Conservation (phyloP, 2,888 invertebrate species). For the Leuctra nigra region DNA sequence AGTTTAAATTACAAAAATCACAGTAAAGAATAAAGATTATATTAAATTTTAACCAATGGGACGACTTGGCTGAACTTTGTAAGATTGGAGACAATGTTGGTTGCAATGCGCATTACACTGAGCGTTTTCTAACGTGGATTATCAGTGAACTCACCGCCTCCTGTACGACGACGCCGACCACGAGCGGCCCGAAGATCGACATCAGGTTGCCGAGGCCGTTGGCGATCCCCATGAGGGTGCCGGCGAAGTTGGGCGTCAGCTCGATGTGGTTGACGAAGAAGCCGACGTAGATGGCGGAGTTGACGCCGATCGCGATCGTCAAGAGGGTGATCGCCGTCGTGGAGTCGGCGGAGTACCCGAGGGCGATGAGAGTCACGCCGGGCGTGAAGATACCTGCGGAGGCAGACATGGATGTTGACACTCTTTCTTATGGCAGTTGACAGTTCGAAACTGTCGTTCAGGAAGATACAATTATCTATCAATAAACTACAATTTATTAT, state of each 20-base stretch:
- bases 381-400: slow-evolving; percentile 42
- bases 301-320: slow-evolving; percentile 65
- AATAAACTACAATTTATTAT: too few species aligned
- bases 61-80: neutral
- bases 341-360: slow-evolving; percentile 49
- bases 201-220: slow-evolving; percentile 72
- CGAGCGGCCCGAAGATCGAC: slow-evolving; percentile 70
- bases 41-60: too few species aligned
- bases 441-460: too few species aligned
- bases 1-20: too few species aligned
- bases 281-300: slow-evolving; percentile 68
- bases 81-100: neutral
- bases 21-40: too few species aligned
- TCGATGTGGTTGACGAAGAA: slow-evolving; percentile 78
- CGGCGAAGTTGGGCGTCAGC: slow-evolving; percentile 76
- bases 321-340: slow-evolving; percentile 52
- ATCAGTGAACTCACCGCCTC: too few species aligned
- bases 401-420: neutral
- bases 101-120: too few species aligned
- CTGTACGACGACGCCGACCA: slow-evolving; percentile 63
- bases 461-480: too few species aligned
- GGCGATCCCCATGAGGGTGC: slow-evolving; percentile 78
- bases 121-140: slow-evolving; percentile 41
- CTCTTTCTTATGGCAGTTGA: neutral
- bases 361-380: slow-evolving; percentile 43